A percentile compares a stretch with the other conserved stretches of the same genome.
phyloP scores from a whole-genome alignment of 2,888 invertebrate genomes.

The Apamea sordens region DNA sequence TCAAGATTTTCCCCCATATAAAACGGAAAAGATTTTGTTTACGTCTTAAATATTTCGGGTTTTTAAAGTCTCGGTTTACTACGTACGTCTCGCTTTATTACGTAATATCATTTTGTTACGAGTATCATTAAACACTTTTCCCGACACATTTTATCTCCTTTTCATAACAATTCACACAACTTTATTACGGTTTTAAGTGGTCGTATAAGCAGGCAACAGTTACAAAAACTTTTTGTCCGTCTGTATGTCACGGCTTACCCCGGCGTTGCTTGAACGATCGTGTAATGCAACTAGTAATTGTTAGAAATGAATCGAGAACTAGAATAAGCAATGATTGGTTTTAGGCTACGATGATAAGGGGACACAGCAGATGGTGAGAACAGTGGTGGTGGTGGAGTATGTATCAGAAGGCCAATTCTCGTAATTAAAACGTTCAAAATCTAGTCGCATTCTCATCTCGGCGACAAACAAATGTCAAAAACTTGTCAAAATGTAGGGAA shows the following conservation, averaged over 20 bases:
- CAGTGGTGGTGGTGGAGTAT: too few species aligned
- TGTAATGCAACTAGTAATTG: too few species aligned
- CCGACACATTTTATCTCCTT: conserved; percentile 17
- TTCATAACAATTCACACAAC: conserved; percentile 23
- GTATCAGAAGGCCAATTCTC: too few species aligned
- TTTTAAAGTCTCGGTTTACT: conserved; percentile 3
- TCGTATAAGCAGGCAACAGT: background rate
- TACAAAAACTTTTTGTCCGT: background rate
- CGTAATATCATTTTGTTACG: conserved; percentile 5
- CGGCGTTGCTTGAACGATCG: background rate
- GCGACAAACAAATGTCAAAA: too few species aligned
- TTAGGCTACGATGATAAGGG: too few species aligned
- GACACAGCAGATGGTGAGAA: too few species aligned
- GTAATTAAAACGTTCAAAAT: too few species aligned
- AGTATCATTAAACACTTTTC: conserved; percentile 32
- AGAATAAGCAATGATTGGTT: background rate
- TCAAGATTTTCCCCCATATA: background rate
- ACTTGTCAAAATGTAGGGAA: too few species aligned
- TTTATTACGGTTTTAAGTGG: conserved; percentile 15
- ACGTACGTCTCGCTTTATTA: background rate
- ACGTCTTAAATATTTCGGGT: conserved; percentile 29
- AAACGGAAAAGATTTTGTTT: background rate
- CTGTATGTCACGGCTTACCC: background rate
- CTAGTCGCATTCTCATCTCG: too few species aligned
- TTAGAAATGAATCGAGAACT: background rate